Base-by-base conservation (phyloP, 2,113 vertebrate genomes). In the Rallus limicola region DNA sequence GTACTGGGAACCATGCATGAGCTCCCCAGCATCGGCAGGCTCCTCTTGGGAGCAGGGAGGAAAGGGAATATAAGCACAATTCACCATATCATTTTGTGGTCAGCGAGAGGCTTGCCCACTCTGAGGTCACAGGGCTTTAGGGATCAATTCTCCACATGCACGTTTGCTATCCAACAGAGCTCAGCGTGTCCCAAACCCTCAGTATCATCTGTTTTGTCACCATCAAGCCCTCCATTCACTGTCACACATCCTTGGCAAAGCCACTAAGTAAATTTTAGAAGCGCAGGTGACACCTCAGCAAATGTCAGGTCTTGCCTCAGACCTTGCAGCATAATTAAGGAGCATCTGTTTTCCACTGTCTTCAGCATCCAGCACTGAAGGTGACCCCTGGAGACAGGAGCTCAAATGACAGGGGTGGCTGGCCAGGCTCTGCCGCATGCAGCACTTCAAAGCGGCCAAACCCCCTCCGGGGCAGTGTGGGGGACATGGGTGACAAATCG, bases 391-490 rank as follows among this genome's bases (percentile, higher is more conserved):
- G 65, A 74, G 16, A 42, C 2, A 1, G 53, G 23, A 92, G 77
- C 71, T 93, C 78, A 82, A 24, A 60, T 76, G 75, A 87, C 53
- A 1, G 33, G 9, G 28, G 26, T 52, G 53, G 13, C 14, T 50
- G 64, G 46, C 0, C 0, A 76, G 52, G 82, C 21, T 63, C 59
- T 63, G 26, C 46, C 3, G 3, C 64, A 34, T 0, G 0, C n/a
- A 81, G 33, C 48, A 44, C 69, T 77, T 92, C 86, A 96, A 76
- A 82, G 85, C 6, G 17, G 60, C 14, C 96, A 94, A 81, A 78
- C 71, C 59, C 71, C 13, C 5, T 68, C 82, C 26, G 0, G 0
- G 70, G 74, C 60, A 70, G 26, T 5, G 29, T 12, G 34, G 7
- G 36, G 28, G 6, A 68, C 46, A 34, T 0, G 0, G 29, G 53